These are phyloP conservation scores for Pseudeuparius sepicola DNA, from an alignment of 2,888 invertebrate species.

Conservation along the genomic window DNA sequence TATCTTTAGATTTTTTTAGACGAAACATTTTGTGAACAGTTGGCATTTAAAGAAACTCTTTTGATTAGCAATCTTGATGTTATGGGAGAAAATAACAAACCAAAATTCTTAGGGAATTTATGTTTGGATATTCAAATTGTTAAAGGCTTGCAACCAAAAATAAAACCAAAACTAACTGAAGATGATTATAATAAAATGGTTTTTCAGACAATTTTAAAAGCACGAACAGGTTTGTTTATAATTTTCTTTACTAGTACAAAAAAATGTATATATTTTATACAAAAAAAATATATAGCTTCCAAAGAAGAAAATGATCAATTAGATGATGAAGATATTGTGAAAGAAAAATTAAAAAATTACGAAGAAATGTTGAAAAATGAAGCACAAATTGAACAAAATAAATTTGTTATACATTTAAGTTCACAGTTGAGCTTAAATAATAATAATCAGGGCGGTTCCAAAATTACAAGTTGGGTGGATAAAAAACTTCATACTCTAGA, in stretches of 20 bases:
- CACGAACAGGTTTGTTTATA: no score
- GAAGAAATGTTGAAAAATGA: constrained; percentile 28
- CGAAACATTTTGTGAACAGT: constrained; percentile 39
- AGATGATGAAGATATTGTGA: constrained; percentile 21
- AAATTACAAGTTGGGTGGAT: constrained; percentile 50
- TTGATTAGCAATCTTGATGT: constrained; percentile 44
- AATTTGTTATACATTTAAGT: constrained; percentile 52
- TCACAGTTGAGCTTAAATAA: no score
- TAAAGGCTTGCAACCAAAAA: constrained; percentile 28
- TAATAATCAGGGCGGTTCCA: constrained; percentile 48
- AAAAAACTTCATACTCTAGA: constrained; percentile 53
- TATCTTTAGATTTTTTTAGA: constrained; percentile 34
- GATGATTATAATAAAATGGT: neutral
- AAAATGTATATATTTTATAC: no score
- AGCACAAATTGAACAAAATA: constrained; percentile 35
- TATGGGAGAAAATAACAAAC: constrained; percentile 26
- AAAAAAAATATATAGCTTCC: no score
- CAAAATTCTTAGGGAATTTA: constrained; percentile 34
- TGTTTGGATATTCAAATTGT: constrained; percentile 42
- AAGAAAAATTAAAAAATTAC: constrained; percentile 29
- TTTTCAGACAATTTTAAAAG: no score
- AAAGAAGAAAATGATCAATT: constrained; percentile 23
- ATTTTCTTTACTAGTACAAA: no score
- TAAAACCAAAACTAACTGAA: constrained; percentile 5
- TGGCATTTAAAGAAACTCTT: constrained; percentile 47